These are phyloP conservation scores for Caranx melampygus DNA, from an alignment of 2,113 vertebrate genomes.

Conservation along the genomic window DNA sequence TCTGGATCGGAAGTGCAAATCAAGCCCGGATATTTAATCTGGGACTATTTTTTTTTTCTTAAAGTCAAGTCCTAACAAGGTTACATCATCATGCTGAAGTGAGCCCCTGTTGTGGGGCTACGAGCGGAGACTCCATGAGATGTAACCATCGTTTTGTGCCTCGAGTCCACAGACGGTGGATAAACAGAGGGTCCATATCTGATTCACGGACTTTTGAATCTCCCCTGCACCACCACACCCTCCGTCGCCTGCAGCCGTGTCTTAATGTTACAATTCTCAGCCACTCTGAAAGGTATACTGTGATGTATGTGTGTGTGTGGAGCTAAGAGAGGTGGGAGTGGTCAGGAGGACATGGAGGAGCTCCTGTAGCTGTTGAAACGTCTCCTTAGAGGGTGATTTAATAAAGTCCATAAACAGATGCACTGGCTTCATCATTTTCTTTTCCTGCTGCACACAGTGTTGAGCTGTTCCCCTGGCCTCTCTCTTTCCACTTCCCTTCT, in stretches of 20 bases:
- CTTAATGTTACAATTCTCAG: conserved; percentile 9
- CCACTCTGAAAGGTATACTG: background rate
- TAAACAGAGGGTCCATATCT: background rate
- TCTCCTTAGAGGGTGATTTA: conserved; percentile 39
- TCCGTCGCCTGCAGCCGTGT: background rate
- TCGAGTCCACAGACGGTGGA: conserved; percentile 4
- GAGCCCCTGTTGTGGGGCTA: background rate
- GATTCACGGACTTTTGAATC: background rate
- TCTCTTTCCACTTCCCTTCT: conserved; percentile 3
- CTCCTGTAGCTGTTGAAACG: conserved; percentile 36
- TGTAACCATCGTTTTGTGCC: conserved; percentile 18
- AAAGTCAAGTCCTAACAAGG: conserved; percentile 9
- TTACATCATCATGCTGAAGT: conserved; percentile 24
- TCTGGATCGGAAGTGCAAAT: conserved; percentile 70
- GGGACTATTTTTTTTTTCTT: conserved; percentile 30
- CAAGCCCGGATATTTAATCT: conserved; percentile 52
- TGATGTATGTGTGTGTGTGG: conserved; percentile 5
- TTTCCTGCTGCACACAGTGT: conserved; percentile 8
- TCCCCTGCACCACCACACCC: background rate
- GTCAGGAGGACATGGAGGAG: conserved; percentile 21
- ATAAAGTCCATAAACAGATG: conserved; percentile 36
- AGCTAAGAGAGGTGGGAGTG: conserved; percentile 38
- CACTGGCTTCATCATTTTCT: conserved; percentile 5
- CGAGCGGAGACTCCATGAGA: conserved; percentile 3
- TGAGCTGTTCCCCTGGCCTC: background rate